Percentiles rank a stretch among this genome's conserved stretches.
phyloP scores from a whole-genome alignment of 2,113 vertebrate genomes.

The Hippocampus mohnikei region DNA sequence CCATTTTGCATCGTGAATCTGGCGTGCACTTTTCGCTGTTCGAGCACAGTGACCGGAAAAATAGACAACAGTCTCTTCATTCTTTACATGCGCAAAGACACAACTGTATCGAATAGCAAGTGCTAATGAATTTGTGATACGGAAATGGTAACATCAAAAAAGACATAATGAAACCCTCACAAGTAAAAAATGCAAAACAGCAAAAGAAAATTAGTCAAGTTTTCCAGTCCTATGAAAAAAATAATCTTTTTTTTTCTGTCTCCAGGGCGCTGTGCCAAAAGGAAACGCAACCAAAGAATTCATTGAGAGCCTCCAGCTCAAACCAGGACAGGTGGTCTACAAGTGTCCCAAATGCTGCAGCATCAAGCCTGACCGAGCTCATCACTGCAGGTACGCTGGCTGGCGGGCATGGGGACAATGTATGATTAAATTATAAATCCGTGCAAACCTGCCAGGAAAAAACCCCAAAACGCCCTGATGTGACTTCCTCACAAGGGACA shows the following conservation, averaged over 20 bases:
- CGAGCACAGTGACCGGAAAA: too few species aligned
- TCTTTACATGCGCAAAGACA: too few species aligned
- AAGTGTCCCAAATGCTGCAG: conserved; percentile 99
- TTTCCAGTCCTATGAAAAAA: neutral
- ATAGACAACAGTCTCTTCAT: too few species aligned
- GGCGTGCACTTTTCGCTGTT: too few species aligned
- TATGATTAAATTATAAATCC: neutral
- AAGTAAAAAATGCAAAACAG: too few species aligned
- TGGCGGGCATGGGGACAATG: neutral
- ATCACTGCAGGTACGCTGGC: conserved; percentile 89
- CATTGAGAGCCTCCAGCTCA: conserved; percentile 95
- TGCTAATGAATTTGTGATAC: too few species aligned
- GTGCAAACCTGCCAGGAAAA: conserved; percentile 11
- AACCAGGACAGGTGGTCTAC: conserved; percentile 96
- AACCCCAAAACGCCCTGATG: neutral
- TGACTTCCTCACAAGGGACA: neutral
- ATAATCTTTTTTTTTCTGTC: neutral
- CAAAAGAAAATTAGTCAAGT: too few species aligned
- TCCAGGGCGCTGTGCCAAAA: conserved; percentile 93
- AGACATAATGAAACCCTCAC: too few species aligned
- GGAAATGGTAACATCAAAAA: too few species aligned
- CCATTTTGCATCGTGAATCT: too few species aligned
- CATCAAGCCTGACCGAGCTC: conserved; percentile 96
- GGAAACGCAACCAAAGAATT: conserved; percentile 98
- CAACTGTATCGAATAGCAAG: too few species aligned